phyloP scores from a whole-genome alignment of 2,797 vertebrate genomes.

The Lithobates sylvaticus region DNA sequence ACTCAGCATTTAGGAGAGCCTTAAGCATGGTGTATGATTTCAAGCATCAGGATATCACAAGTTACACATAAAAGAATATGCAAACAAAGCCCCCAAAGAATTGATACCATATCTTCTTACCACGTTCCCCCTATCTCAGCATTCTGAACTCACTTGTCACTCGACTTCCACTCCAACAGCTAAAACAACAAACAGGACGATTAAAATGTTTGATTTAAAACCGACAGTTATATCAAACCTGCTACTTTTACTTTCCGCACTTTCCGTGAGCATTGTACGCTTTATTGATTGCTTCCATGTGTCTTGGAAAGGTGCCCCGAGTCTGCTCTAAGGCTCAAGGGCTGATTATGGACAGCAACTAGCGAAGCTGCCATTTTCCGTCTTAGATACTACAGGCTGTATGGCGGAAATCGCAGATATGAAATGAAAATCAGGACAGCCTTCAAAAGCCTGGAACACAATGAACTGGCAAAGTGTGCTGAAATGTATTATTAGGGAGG shows the following conservation, averaged over 20 bases:
- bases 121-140: neutral
- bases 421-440: neutral
- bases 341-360: conserved; percentile 26
- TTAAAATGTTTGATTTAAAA: conserved; percentile 29
- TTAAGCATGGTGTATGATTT: neutral
- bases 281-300: conserved; percentile 41
- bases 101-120: too few species aligned
- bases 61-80: neutral
- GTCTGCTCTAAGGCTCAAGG: conserved; percentile 14
- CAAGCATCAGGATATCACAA: conserved; percentile 3
- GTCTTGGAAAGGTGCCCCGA: conserved; percentile 22
- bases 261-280: neutral
- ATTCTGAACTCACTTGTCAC: conserved; percentile 17
- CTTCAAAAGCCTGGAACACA: conserved; percentile 8
- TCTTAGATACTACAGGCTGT: conserved; percentile 2
- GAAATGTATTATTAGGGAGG: neutral
- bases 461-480: neutral
- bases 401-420: conserved; percentile 6
- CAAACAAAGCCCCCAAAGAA: neutral
- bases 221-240: conserved; percentile 18
- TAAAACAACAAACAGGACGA: conserved; percentile 41
- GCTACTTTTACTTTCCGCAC: conserved; percentile 28
- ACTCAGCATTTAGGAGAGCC: neutral
- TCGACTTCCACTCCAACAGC: conserved; percentile 28
- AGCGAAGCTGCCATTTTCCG: conserved; percentile 37